Base-by-base conservation (phyloP, 2,888 invertebrate species). In the Sesia apiformis region DNA sequence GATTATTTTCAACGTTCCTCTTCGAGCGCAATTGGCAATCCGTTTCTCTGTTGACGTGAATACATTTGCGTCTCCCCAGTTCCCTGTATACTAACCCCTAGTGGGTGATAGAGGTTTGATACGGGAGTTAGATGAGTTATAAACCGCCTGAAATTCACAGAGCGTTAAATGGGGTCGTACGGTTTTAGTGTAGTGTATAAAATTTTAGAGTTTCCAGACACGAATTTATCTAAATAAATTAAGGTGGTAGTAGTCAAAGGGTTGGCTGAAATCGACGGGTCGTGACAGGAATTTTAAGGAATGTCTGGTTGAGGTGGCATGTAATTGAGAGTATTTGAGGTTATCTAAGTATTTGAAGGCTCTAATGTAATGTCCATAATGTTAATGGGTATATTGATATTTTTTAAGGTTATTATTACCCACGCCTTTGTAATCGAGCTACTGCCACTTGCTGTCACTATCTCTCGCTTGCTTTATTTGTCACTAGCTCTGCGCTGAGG, bases 11-110 rank as follows among this genome's bases (percentile, higher is more conserved):
- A 4, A 8, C 23, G 46, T 46, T 46, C n/a, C 8, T 8, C 23
- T n/a, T n/a, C 46, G 46, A 46, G 46, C 46, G n/a, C 46, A 46
- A 46, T 46, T 46, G 46, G 46, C 54, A 55, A 57, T 57, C 52
- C 53, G 55, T 54, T 52, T 51, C 55, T 49, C 38, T 40, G 38
- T 23, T 56, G 55, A 55, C 55, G 57, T 53, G 55, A 57, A 51
- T 40, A 55, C 49, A 55, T 57, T 57, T 55, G 53, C 55, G 51
- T 51, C 51, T 55, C 57, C 57, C 56, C 38, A 50, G 56, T 52
- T 54, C 52, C 38, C 40, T 40, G 46, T 51, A 56, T 23, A 46
- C n/a, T 0, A 23, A 7, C 46, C 46, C 46, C 46, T n/a, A 46
- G 46, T 46, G 46, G 46, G 8, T 46, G 8, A 46, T 46, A 46